Conservation (phyloP, 2,888 invertebrate species). For the Apomyelois bistriatella region DNA sequence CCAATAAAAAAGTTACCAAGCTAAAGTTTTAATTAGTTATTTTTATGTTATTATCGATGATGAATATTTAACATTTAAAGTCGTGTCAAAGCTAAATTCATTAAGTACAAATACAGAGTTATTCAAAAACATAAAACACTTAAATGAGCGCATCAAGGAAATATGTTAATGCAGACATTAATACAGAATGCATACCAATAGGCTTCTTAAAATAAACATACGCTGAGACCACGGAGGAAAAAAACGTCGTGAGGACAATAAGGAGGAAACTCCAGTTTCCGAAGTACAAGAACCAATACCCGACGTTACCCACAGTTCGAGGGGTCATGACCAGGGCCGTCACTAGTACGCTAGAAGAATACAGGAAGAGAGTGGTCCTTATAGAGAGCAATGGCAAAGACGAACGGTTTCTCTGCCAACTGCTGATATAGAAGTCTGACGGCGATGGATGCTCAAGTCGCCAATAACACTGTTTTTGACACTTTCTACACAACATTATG, state of each 20-base stretch:
- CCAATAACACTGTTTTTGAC: constrained; percentile 40
- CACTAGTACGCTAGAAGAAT: constrained; percentile 42
- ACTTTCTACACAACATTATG: constrained; percentile 35
- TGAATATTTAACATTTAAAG: background rate
- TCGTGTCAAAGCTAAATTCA: background rate
- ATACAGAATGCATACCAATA: constrained; percentile 44
- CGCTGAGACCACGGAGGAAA: constrained; percentile 49
- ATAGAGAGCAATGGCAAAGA: constrained; percentile 44
- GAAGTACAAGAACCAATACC: constrained; percentile 69
- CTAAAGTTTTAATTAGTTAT: too few relatives aligned
- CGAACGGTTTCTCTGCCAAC: constrained; percentile 53
- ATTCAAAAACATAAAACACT: background rate
- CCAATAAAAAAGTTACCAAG: too few relatives aligned
- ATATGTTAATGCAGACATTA: constrained; percentile 18
- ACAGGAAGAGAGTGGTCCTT: constrained; percentile 48
- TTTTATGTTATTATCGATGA: background rate
- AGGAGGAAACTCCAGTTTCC: constrained; percentile 67
- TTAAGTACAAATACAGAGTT: background rate
- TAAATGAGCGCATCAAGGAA: background rate
- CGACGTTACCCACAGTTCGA: constrained; percentile 39
- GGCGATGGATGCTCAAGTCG: constrained; percentile 50
- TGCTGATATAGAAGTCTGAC: constrained; percentile 57
- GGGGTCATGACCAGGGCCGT: constrained; percentile 36
- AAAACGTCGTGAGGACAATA: constrained; percentile 46
- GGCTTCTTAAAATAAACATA: constrained; percentile 45